phyloP scores from a whole-genome alignment of 2,113 vertebrate species.

The Onychostoma macrolepis region DNA sequence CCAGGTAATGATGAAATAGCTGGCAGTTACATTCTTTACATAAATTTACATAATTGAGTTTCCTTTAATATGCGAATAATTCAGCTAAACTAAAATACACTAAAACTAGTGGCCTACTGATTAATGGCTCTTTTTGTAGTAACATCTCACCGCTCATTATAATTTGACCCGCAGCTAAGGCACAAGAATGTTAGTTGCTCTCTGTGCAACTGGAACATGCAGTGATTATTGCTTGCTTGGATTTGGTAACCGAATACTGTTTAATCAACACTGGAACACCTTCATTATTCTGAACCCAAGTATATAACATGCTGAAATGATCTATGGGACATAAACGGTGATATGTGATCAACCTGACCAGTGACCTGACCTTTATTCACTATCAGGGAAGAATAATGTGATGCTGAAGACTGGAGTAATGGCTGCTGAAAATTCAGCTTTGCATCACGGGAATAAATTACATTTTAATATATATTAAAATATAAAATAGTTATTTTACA shows the following conservation, averaged over 20 bases:
- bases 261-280: background rate
- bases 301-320: background rate
- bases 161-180: background rate
- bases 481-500: background rate
- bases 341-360: background rate
- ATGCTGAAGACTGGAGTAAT: background rate
- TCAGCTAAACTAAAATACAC: background rate
- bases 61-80: background rate
- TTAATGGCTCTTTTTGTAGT: conserved; percentile 1
- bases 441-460: no score
- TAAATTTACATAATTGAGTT: background rate
- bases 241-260: background rate
- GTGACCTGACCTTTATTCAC: background rate
- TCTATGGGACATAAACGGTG: background rate
- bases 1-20: conserved; percentile 31
- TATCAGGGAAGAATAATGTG: background rate
- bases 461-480: background rate
- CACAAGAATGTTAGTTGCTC: background rate
- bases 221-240: background rate
- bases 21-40: conserved; percentile 23
- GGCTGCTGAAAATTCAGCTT: no score
- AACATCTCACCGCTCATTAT: conserved; percentile 11
- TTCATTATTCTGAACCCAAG: background rate
- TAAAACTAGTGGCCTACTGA: background rate
- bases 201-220: background rate